These are phyloP conservation scores for Octomys mimax DNA, from an alignment of 2,797 vertebrate species.

Conservation along the genomic window DNA sequence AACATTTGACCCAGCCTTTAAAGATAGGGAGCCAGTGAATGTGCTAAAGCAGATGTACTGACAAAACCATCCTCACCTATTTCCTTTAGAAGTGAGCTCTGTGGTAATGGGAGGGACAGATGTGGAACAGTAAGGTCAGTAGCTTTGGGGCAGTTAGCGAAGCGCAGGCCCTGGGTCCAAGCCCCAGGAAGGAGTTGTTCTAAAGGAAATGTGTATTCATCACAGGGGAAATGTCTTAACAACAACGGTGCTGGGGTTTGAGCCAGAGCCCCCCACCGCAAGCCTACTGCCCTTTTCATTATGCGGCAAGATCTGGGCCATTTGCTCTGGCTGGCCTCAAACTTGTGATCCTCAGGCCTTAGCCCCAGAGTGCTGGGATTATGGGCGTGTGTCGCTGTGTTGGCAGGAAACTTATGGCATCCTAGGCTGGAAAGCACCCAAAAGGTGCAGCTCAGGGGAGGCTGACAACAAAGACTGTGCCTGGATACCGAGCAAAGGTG, in stretches of 20 bases:
- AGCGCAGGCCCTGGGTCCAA: not conserved
- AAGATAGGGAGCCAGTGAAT: constrained; percentile 7
- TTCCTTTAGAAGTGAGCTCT: constrained; percentile 41
- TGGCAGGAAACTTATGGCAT: not conserved
- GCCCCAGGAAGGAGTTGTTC: constrained; percentile 17
- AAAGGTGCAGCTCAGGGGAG: not conserved
- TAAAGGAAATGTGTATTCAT: constrained; percentile 49
- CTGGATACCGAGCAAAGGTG: not conserved
- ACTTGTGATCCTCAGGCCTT: not conserved
- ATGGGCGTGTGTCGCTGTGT: not conserved
- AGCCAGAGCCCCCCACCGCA: not conserved
- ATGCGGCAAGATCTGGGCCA: not conserved
- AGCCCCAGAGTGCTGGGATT: not conserved
- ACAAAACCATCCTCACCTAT: not conserved
- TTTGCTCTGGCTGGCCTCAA: not conserved
- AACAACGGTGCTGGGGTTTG: not conserved
- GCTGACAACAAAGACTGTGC: not conserved
- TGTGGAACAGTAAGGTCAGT: not conserved
- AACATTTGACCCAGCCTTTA: not conserved
- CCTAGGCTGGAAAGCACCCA: not conserved
- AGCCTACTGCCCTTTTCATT: not conserved
- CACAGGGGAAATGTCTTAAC: not conserved
- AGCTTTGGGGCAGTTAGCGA: not conserved
- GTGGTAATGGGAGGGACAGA: not conserved
- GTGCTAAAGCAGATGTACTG: not conserved